Percentiles rank a stretch among this genome's conserved stretches.
Conservation (phyloP, 2,797 vertebrate genomes). For the Mus spretus region DNA sequence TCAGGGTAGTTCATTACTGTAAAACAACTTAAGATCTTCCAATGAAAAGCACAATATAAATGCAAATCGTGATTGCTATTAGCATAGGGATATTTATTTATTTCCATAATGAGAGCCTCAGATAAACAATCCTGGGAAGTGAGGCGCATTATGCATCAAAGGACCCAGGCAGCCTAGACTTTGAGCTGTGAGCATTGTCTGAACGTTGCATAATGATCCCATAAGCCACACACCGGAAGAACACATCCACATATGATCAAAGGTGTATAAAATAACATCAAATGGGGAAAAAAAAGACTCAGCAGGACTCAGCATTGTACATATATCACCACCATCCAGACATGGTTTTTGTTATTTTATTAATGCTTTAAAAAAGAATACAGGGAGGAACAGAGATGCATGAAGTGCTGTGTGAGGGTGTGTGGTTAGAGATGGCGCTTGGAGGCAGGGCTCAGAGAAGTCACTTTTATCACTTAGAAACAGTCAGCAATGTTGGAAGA, state of each 20-base stretch:
- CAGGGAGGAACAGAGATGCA: not conserved
- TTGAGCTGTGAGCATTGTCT: not conserved
- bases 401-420: rapidly evolving
- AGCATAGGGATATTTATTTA: conserved; percentile 85
- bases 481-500: not conserved
- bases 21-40: conserved; percentile 80
- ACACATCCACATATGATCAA: conserved; percentile 60
- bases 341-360: not conserved
- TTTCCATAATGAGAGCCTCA: conserved; percentile 83
- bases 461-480: not conserved
- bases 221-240: not conserved
- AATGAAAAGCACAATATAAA: conserved; percentile 84
- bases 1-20: conserved; percentile 74
- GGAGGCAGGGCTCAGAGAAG: no score
- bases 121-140: conserved; percentile 82
- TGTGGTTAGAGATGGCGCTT: not conserved
- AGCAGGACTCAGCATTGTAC: not conserved
- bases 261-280: conserved; percentile 56
- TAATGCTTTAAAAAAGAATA: not conserved
- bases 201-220: not conserved
- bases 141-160: conserved; percentile 64
- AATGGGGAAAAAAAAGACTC: not conserved
- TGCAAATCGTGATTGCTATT: conserved; percentile 83
- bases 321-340: not conserved
- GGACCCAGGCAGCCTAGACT: not conserved